Base-by-base conservation (phyloP, 2,113 vertebrate species). In the Acrocephalus kingi region DNA sequence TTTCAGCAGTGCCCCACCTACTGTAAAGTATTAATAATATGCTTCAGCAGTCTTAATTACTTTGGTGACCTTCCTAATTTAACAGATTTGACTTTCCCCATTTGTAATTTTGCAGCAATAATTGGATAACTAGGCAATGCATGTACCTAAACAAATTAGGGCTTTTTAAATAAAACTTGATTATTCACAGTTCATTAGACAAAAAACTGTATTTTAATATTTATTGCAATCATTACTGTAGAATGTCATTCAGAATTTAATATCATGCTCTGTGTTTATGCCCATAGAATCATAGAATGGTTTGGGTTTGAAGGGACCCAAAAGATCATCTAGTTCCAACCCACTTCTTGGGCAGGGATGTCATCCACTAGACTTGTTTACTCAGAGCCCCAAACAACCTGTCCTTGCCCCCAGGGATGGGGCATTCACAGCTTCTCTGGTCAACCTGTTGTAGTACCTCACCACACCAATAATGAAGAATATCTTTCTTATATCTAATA, bases 11-110 rank as follows among this genome's bases (percentile, higher is more conserved):
- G 39, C 91, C 90, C 64, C 72, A 51, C 97, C 89, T 93, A 84
- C 58, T 80, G 25, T 89, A 96, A 97, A 94, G 90, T 94, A 97
- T 97, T 98, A 98, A 97, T 97, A 97, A 97, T 97, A 97, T 97
- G 97, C 96, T 98, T 97, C 96, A 98, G 74, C 91, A 97, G 86
- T 97, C 97, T 98, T 98, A 98, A 98, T 98, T 98, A 97, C 95
- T 97, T 98, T 88, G 96, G 95, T 97, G 97, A 98, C 97, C 96
- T 97, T 97, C 88, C 91, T 97, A 97, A 98, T 98, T 98, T 97
- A 98, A 95, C 94, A 97, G 92, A 97, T 97, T 97, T 92, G 95
- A 97, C 95, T 97, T 98, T 97, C 68, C 87, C 66, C 67, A 76
- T 96, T 97, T 95, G 94, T 96, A 98, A 97, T 98, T 98, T 97